Base-by-base conservation (phyloP, 2,888 invertebrate genomes). In the Ariolimax columbianus region DNA sequence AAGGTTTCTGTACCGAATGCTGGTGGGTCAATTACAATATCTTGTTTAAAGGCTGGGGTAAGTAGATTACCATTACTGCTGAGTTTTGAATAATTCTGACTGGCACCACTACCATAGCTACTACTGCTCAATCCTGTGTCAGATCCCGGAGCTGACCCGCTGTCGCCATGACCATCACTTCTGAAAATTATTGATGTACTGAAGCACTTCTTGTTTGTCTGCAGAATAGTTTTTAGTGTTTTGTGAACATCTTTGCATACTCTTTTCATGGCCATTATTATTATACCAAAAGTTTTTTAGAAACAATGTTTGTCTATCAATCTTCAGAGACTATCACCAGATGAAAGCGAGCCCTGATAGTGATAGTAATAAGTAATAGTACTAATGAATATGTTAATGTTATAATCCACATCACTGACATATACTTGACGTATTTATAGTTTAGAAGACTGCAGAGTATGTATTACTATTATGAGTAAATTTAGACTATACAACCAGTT, bases 181-280 rank as follows among this genome's bases (percentile, higher is more conserved):
- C 73, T 75, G 43, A 75, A 47, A 2, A 47, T 17, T 30, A 30
- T 43, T 26, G 47, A n/a, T 47, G 47, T 30, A 75, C 43, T 75
- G n/a, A 47, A 75, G 14, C 11, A 43, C 73, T 19, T 47, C 59
- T 70, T 36, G 70, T 70, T 70, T 19, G 38, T 70, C 36, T 7
- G 70, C 36, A 23, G 70, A 70, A 70, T 36, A 30, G 23, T 9
- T 70, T 9, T 66, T 11, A 70, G 1, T 38, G 70, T 36, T 70
- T 70, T 70, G 36, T 9, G 36, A 19, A 17, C 33, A 36, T 3
- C 23, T 19, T 36, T 4, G 38, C 6, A 9, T 70, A 36, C 19
- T 19, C 70, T 11, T 70, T 36, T 70, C 70, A 70, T 70, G 14
- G 70, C 70, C 70, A 70, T 70, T 70, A 36, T 70, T 55, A 47